Percentiles rank a stretch among this genome's conserved stretches.
Conservation (phyloP, 2,113 vertebrate genomes). For the Callionymus lyra region DNA sequence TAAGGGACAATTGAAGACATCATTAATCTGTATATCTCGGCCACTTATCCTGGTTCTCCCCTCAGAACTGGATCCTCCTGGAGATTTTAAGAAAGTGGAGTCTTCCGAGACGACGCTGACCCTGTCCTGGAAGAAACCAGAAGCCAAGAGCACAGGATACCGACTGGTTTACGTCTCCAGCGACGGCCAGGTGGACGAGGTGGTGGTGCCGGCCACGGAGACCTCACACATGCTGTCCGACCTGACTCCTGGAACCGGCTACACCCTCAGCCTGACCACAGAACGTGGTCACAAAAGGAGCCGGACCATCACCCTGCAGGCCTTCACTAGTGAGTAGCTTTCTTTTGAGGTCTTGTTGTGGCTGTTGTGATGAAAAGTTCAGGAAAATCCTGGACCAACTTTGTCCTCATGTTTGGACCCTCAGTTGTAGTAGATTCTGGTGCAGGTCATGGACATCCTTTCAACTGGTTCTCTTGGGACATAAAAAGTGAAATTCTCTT, state of each 20-base stretch:
- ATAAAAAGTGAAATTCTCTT: slow-evolving; percentile 24
- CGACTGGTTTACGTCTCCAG: slow-evolving; percentile 59
- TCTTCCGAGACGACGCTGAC: slow-evolving; percentile 72
- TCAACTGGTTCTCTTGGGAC: no score
- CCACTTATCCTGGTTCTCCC: not conserved
- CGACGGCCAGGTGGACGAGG: slow-evolving; percentile 53
- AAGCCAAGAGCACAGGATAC: slow-evolving; percentile 80
- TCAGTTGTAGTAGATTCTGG: no score
- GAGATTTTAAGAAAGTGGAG: slow-evolving; percentile 62
- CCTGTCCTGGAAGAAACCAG: slow-evolving; percentile 74
- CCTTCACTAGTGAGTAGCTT: slow-evolving; percentile 74
- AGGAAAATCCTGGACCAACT: no score
- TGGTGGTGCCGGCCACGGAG: slow-evolving; percentile 63
- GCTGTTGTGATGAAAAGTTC: not conserved
- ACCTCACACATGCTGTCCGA: slow-evolving; percentile 62
- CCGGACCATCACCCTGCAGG: slow-evolving; percentile 55
- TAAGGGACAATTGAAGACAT: no score
- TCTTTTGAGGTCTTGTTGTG: not conserved
- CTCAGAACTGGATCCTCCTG: slow-evolving; percentile 85
- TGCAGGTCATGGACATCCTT: not conserved
- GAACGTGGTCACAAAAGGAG: slow-evolving; percentile 83
- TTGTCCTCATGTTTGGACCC: no score
- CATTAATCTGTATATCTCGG: no score
- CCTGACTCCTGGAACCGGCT: slow-evolving; percentile 71
- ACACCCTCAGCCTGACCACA: slow-evolving; percentile 67